A percentile compares a stretch with the other conserved stretches of the same genome.
phyloP scores from a whole-genome alignment of 2,888 invertebrate species.

The Oithona nana region DNA sequence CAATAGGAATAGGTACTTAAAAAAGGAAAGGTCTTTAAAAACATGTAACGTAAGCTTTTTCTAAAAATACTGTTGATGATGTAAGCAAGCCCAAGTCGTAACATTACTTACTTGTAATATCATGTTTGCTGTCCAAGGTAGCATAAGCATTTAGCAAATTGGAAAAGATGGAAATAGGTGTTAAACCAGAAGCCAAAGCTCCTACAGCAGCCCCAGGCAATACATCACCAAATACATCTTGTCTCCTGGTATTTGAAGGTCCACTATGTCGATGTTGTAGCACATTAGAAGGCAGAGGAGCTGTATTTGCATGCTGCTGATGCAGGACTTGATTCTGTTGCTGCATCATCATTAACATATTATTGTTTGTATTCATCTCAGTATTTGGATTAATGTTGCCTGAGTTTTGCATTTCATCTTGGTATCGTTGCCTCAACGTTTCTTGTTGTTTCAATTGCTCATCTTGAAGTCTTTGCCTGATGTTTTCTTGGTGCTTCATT shows the following conservation, averaged over 20 bases:
- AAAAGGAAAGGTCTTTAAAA: too few species aligned
- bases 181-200: constrained; percentile 7
- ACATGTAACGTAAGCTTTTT: too few species aligned
- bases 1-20: too few species aligned
- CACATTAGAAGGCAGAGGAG: neutral
- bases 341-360: neutral
- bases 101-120: constrained; percentile 6
- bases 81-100: neutral
- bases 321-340: neutral
- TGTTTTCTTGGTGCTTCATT: neutral
- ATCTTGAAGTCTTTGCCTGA: too few species aligned
- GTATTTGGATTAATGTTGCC: too few species aligned
- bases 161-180: constrained; percentile 11
- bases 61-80: neutral
- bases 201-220: constrained; percentile 6
- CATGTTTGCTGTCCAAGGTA: constrained; percentile 17
- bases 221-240: constrained; percentile 3
- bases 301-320: neutral
- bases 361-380: neutral
- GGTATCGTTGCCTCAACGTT: neutral
- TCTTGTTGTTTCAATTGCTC: too few species aligned
- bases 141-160: constrained; percentile 17
- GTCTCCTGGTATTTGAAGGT: neutral
- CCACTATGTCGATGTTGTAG: neutral
- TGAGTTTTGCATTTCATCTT: too few species aligned